Conservation (phyloP, 2,797 vertebrate species). For the Neomorphus geoffroyi region DNA sequence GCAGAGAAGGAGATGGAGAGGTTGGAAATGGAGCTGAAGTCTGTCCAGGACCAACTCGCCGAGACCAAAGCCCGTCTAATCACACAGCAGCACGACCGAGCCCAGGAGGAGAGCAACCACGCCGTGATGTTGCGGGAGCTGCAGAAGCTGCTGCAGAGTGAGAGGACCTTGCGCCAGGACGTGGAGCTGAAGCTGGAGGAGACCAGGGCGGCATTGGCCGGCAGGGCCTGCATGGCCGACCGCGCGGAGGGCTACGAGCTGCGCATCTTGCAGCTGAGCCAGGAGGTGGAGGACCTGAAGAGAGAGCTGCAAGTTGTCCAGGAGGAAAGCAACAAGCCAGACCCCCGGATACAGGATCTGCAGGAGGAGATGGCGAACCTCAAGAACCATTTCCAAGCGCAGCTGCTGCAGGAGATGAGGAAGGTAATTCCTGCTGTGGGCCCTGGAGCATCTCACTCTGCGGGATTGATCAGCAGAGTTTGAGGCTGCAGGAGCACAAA, state of each 20-base stretch:
- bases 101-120: conserved; percentile 90
- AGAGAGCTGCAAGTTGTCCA: conserved; percentile 73
- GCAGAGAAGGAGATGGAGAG: conserved; percentile 62
- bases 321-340: conserved; percentile 76
- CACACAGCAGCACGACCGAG: conserved; percentile 90
- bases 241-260: conserved; percentile 78
- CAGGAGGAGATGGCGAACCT: conserved; percentile 81
- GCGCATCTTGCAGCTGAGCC: conserved; percentile 74
- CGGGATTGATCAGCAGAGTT: rapidly evolving
- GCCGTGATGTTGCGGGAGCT: conserved; percentile 90
- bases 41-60: conserved; percentile 82
- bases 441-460: neutral
- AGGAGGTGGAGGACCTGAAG: conserved; percentile 81
- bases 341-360: conserved; percentile 83
- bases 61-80: conserved; percentile 88
- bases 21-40: conserved; percentile 76
- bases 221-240: conserved; percentile 72
- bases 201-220: conserved; percentile 68
- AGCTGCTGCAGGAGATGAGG: conserved; percentile 84
- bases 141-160: conserved; percentile 88
- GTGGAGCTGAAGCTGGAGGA: conserved; percentile 85
- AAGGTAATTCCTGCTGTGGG: conserved; percentile 79
- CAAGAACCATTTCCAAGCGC: conserved; percentile 83
- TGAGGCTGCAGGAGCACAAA: neutral
- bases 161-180: conserved; percentile 85